A percentile compares a stretch with the other conserved stretches of the same genome.
Evolutionary conservation across 2,113 vertebrate species (phyloP).

Genomic region (Stegastes partitus): DNA sequence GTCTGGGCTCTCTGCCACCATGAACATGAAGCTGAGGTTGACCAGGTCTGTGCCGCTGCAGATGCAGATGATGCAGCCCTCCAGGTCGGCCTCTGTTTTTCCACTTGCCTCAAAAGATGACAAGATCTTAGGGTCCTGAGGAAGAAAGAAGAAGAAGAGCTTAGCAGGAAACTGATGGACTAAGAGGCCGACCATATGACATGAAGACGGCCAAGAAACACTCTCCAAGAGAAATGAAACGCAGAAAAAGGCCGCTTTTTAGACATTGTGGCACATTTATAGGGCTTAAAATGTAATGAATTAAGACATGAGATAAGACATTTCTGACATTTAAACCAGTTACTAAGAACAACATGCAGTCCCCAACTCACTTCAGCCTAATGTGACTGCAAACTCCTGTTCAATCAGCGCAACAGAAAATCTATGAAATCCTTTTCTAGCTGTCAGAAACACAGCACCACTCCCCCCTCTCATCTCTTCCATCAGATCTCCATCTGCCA

Average conservation of each 20-base stretch:
- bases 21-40: slow-evolving; percentile 97
- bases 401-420: slow-evolving; percentile 12
- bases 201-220: not conserved
- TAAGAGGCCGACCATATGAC: not conserved
- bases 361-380: not conserved
- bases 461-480: slow-evolving; percentile 15
- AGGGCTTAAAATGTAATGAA: not conserved
- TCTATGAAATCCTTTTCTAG: slow-evolving; percentile 13
- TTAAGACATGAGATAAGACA: not conserved
- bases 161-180: not conserved
- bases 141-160: not conserved
- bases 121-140: slow-evolving; percentile 95
- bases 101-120: slow-evolving; percentile 92
- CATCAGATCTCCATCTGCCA: slow-evolving; percentile 18
- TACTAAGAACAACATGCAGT: not conserved
- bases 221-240: not conserved
- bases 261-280: not conserved
- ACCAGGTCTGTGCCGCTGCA: slow-evolving; percentile 97
- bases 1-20: slow-evolving; percentile 95
- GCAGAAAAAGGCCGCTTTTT: not conserved
- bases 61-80: slow-evolving; percentile 94
- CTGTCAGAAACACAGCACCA: slow-evolving; percentile 4
- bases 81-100: slow-evolving; percentile 93
- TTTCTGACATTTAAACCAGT: not conserved
- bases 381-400: not conserved